Evolutionary conservation across 1,140 invertebrate genomes (phyloP), one percentile per base, ranked within the genome.

Genomic region (Grapholita molesta): DNA sequence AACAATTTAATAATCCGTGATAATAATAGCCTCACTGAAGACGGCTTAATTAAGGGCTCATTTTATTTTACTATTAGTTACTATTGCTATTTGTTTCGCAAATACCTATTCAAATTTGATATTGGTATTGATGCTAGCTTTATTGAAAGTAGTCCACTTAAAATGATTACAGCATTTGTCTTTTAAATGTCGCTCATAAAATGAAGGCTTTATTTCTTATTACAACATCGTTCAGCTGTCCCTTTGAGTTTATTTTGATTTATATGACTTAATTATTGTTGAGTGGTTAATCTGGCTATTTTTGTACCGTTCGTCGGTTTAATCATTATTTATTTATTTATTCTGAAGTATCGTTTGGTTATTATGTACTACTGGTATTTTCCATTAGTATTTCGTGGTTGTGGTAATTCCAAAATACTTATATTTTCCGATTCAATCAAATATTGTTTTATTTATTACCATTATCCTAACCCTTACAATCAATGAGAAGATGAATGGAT

Each of bases 1-100:
- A 48, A 48, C 42, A 48, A 48, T 48, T 48, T 48, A 48, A 48
- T 48, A 48, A 48, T 48, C 42, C 42, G 42, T 48, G 42, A 48
- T 48, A 48, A 48, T 48, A 48, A 48, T 48, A 48, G 42, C 18
- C 42, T 21, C 18, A 48, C 21, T 21, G 42, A 48, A 48, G 35
- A 48, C 38, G 38, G 38, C 42, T 21, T 48, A 48, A 48, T 48
- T 48, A 48, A 48, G 42, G 42, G 42, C 42, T 21, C 42, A 48
- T 48, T 48, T 48, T 48, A 48, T 48, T 48, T 48, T n/a, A 48
- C 42, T 48, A 48, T 48, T 48, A 15, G 18, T 48, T 18, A 48
- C 42, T 21, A 21, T 48, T 48, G 42, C 42, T 48, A 21, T 21
- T 3, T 48, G 7, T 21, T 48, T 21, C 42, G 42, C 42, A 48